A percentile compares a stretch with the other conserved stretches of the same genome.
These are phyloP conservation scores for Graphium colonna DNA, from an alignment of 2,888 invertebrate species.

Conservation along the genomic window DNA sequence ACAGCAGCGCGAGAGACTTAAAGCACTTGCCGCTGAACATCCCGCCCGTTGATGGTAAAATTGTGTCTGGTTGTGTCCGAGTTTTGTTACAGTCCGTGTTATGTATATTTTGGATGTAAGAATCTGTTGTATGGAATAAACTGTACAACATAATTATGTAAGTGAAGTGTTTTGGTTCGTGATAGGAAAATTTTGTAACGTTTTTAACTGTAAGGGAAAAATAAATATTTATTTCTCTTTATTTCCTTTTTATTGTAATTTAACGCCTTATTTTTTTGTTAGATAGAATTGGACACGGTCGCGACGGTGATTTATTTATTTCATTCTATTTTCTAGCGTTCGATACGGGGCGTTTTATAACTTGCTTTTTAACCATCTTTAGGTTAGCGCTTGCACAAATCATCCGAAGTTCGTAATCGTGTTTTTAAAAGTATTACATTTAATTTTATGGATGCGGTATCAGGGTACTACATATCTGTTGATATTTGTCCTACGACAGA, in stretches of 20 bases:
- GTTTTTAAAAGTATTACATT: too few relatives aligned
- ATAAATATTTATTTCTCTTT: slow-evolving; percentile 35
- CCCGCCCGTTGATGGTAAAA: slow-evolving; percentile 10
- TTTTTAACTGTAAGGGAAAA: slow-evolving; percentile 47
- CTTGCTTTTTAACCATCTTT: too few relatives aligned
- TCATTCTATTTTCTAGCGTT: too few relatives aligned
- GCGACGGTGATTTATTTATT: too few relatives aligned
- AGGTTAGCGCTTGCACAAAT: too few relatives aligned
- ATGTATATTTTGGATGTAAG: not conserved
- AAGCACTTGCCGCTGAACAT: slow-evolving; percentile 27
- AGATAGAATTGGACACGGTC: too few relatives aligned
- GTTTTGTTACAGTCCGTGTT: not conserved
- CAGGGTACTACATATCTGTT: too few relatives aligned
- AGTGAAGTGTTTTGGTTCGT: slow-evolving; percentile 48
- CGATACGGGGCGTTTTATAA: too few relatives aligned
- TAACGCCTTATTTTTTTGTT: slow-evolving; percentile 22
- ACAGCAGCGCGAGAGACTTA: slow-evolving; percentile 42
- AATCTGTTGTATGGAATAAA: slow-evolving; percentile 38
- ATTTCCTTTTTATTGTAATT: slow-evolving; percentile 17
- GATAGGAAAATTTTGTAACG: slow-evolving; percentile 53
- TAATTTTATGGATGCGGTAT: too few relatives aligned
- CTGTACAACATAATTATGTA: slow-evolving; percentile 25
- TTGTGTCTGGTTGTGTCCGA: slow-evolving; percentile 3
- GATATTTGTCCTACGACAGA: too few relatives aligned
- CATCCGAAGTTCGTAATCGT: too few relatives aligned